Evolutionary conservation across 2,113 vertebrate genomes (phyloP), one percentile per base, ranked within the genome.

Genomic region (Plestiodon gilberti): DNA sequence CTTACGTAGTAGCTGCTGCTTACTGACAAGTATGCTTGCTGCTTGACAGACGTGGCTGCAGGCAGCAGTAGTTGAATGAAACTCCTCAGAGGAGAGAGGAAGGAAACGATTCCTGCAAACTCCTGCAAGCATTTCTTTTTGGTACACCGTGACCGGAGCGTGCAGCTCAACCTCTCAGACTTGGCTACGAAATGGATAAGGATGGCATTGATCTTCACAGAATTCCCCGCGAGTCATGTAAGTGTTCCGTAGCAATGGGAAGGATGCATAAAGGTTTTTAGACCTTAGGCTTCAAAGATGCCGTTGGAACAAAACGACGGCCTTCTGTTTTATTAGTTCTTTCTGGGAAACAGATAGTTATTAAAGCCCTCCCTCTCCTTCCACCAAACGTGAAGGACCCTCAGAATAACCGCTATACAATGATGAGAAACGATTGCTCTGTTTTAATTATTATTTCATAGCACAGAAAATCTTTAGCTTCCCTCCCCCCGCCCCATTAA

Each of bases 141-240:
- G 87, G 83, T 87, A 78, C 48, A 38, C 91, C 89, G 78, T n/a
- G n/a, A n/a, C n/a, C n/a, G n/a, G n/a, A 90, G 83, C 2, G 77
- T 76, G 59, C 86, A 61, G 86, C 73, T 2, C 90, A 79, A 88
- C 69, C 40, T 35, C 70, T 70, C 84, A 48, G 78, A 86, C 84
- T 86, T 81, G 85, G 64, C 4, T 11, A 30, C 76, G 90, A 91
- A 86, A 97, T 96, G 95, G 93, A 92, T 86, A 93, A 91, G 87
- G 94, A 95, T 79, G 96, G 95, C 93, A 94, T 96, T 83, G 70
- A 92, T 93, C 95, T 95, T 76, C 94, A 94, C 88, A 94, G 95
- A 85, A 90, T 95, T 88, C 67, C 87, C 43, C 87, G 89, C 62
- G 61, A 87, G 43, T 92, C 95, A n/a, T 86, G 97, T 97, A 96